Conservation (phyloP, 1,140 invertebrate species). For the Bicyclus anynana region DNA sequence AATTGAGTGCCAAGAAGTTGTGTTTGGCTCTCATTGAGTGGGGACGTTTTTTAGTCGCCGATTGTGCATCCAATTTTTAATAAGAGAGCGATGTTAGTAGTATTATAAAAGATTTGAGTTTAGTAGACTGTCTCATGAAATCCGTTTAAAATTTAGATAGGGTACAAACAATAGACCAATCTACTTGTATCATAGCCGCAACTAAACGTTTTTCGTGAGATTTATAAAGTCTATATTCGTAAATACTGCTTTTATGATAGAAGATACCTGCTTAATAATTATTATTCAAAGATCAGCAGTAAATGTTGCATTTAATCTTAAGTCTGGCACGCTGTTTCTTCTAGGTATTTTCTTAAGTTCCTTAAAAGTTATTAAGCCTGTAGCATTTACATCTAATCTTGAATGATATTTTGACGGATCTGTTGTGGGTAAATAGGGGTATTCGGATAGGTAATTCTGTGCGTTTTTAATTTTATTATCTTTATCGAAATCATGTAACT, state of each 20-base stretch:
- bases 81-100: no score
- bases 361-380: constrained; percentile 69
- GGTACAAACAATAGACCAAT: no score
- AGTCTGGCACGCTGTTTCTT: constrained; percentile 73
- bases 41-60: no score
- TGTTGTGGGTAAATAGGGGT: constrained; percentile 73
- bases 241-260: constrained; percentile 30
- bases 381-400: constrained; percentile 64
- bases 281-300: constrained; percentile 48
- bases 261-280: no score
- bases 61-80: no score
- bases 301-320: constrained; percentile 60
- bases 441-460: constrained; percentile 72
- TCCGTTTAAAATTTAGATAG: no score
- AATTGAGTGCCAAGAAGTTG: no score
- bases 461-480: constrained; percentile 63
- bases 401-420: constrained; percentile 72
- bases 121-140: no score
- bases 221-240: background rate
- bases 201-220: no score
- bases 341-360: constrained; percentile 60
- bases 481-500: constrained; percentile 57
- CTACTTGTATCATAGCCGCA: no score
- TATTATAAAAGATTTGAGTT: no score
- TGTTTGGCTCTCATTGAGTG: no score